These are phyloP conservation scores for Diabrotica virgifera DNA, from an alignment of 1,140 invertebrate genomes.

Conservation along the genomic window DNA sequence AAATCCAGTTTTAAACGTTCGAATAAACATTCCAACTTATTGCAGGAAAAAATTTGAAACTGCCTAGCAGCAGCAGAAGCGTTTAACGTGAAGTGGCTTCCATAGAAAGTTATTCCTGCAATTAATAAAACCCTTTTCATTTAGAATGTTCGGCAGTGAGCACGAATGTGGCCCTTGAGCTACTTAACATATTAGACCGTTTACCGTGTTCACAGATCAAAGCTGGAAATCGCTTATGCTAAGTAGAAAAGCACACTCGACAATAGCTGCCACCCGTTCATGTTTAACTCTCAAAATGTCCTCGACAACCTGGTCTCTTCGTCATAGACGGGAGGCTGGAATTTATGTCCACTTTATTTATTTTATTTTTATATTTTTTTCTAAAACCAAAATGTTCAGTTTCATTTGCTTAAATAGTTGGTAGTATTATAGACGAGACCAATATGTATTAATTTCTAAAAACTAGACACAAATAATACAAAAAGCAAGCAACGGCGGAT, in stretches of 20 bases:
- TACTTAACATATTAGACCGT: slow-evolving; percentile 14
- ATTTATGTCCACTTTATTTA: not conserved
- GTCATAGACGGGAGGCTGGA: not conserved
- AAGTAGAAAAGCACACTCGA: slow-evolving; percentile 16
- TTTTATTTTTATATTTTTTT: too few species aligned
- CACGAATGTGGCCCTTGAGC: slow-evolving; percentile 14
- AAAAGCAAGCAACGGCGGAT: too few species aligned
- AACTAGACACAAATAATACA: too few species aligned
- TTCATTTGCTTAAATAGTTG: too few species aligned
- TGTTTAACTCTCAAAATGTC: slow-evolving; percentile 1
- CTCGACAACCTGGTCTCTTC: not conserved
- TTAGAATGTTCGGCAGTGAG: slow-evolving; percentile 11
- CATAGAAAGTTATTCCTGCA: slow-evolving; percentile 10
- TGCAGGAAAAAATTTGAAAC: not conserved
- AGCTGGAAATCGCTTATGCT: slow-evolving; percentile 11
- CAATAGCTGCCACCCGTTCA: slow-evolving; percentile 4
- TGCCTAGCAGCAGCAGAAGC: too few species aligned
- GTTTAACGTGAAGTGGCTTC: slow-evolving; percentile 1
- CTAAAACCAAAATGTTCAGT: too few species aligned
- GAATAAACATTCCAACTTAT: not conserved
- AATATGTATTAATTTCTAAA: too few species aligned
- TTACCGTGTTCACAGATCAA: slow-evolving; percentile 14
- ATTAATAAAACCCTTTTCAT: slow-evolving; percentile 11
- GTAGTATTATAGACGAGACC: too few species aligned
- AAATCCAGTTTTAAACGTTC: not conserved